Base-by-base conservation (phyloP, 2,888 invertebrate genomes). In the Drosophila percnosoma region DNA sequence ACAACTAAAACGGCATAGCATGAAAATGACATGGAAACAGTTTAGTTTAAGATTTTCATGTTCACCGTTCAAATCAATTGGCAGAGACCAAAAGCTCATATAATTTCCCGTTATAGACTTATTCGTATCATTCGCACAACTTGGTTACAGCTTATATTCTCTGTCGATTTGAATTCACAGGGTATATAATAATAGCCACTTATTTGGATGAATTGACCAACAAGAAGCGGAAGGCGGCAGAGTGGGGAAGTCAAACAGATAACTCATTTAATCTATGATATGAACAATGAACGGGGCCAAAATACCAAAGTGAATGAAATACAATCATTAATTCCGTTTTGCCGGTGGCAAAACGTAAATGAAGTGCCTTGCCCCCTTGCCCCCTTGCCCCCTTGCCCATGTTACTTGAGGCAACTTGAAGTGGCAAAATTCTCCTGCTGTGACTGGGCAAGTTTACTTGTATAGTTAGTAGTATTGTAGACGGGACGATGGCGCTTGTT, bases 241-340 rank as follows among this genome's bases (percentile, higher is more conserved):
- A 21, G 15, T 52, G 55, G 34, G 53, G 62, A 58, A 62, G 52
- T 58, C 59, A 36, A 69, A 63, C 60, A 69, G 65, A 78, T 80
- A 78, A 78, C 71, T 80, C 80, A 80, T 75, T 80, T 78, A 78
- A 80, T 80, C 77, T 75, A 61, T 70, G 75, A 80, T 67, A 64
- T 59, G 49, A 18, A 52, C 31, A 49, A 34, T 36, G 53, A 79
- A 57, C 57, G 62, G 60, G 52, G 29, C 71, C 55, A 49, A 58
- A 70, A 71, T 60, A 36, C 49, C 80, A 79, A 75, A 63, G 67
- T 71, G 63, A 82, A 84, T 84, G 83, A 70, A 89, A 83, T 83
- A 83, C 84, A 84, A 89, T 84, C 89, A 89, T 84, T 84, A 84
- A 84, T 89, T 87, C 81, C 84, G 81, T 58, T 58, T 57, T 80